These are phyloP conservation scores for Amphiprion clarkii DNA, from an alignment of 2,797 vertebrate genomes.

Conservation along the genomic window DNA sequence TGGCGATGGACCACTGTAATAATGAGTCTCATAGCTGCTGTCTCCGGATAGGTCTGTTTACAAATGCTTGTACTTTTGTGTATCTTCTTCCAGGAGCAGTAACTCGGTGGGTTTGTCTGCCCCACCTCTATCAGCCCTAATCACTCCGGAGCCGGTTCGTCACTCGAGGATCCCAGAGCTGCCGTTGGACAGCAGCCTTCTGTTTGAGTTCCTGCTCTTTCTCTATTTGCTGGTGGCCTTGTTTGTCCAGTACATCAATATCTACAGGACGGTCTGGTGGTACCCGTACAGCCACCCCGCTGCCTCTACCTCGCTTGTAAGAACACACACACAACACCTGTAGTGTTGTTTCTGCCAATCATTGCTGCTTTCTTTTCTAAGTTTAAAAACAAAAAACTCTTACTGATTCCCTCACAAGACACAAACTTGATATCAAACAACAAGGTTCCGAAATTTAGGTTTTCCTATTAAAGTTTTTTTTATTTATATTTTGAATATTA, in stretches of 20 bases:
- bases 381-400: background rate
- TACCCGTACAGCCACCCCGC: slow-evolving; percentile 96
- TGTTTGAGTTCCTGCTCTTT: slow-evolving; percentile 98
- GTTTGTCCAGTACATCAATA: slow-evolving; percentile 99
- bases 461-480: background rate
- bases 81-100: slow-evolving; percentile 87
- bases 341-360: background rate
- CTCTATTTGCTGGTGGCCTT: slow-evolving; percentile 96
- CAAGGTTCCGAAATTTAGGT: background rate
- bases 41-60: background rate
- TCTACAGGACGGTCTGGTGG: slow-evolving; percentile 99
- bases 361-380: background rate
- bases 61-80: slow-evolving; percentile 8
- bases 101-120: slow-evolving; percentile 92
- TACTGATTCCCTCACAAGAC: background rate
- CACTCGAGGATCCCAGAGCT: slow-evolving; percentile 97
- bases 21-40: background rate
- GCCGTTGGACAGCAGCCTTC: slow-evolving; percentile 93
- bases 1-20: background rate
- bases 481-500: too few species aligned
- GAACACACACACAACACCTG: slow-evolving; percentile 5
- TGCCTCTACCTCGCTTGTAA: slow-evolving; percentile 96
- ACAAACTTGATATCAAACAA: background rate
- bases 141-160: slow-evolving; percentile 95
- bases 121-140: slow-evolving; percentile 94